Conservation (phyloP, 2,888 invertebrate genomes). For the Antitype chi region DNA sequence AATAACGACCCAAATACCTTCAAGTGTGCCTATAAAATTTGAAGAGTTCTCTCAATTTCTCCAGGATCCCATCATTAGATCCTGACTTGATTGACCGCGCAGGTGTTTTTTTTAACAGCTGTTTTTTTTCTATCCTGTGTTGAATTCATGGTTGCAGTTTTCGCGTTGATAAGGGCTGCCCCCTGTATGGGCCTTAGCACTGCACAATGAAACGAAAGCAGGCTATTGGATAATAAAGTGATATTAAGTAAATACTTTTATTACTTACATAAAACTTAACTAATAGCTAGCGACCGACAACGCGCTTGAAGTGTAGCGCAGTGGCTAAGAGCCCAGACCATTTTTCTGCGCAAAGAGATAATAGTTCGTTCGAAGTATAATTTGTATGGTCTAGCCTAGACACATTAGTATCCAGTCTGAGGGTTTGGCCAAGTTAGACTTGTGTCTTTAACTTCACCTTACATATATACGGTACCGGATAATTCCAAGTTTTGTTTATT, state of each 20-base stretch:
- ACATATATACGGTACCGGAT: background rate
- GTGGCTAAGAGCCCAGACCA: conserved; percentile 2
- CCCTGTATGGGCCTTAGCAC: background rate
- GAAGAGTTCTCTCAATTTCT: too few relatives aligned
- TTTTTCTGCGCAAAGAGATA: conserved; percentile 35
- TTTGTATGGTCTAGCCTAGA: background rate
- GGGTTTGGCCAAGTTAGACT: background rate
- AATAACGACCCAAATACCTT: too few relatives aligned
- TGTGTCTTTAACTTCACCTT: too few relatives aligned
- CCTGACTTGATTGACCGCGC: too few relatives aligned
- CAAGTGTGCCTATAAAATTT: too few relatives aligned
- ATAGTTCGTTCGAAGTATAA: background rate
- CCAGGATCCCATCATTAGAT: too few relatives aligned
- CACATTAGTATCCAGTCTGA: background rate
- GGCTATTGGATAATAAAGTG: background rate
- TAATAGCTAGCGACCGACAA: background rate
- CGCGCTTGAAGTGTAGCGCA: background rate
- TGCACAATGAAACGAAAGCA: background rate
- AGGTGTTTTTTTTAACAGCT: too few relatives aligned
- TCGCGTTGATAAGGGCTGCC: too few relatives aligned
- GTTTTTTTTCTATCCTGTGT: too few relatives aligned
- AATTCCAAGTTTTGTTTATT: background rate
- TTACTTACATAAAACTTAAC: background rate
- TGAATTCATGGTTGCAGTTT: too few relatives aligned
- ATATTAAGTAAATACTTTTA: background rate